Evolutionary conservation across 2,797 vertebrate species (phyloP).

Genomic region (Staurois parvus): DNA sequence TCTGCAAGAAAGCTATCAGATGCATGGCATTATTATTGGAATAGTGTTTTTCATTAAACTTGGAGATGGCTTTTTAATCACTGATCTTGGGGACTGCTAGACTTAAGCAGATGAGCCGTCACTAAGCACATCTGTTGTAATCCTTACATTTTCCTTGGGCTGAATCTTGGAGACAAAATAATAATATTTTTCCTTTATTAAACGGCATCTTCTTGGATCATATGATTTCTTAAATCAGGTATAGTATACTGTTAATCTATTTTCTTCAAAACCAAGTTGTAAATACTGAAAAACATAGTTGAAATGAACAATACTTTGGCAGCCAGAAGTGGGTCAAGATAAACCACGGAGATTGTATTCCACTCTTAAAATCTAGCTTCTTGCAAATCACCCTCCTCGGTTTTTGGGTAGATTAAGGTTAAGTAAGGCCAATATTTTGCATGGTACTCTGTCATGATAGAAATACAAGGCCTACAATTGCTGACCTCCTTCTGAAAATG

Average conservation of each 20-base stretch:
- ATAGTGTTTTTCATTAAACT: constrained; percentile 87
- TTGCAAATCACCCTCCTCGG: not conserved
- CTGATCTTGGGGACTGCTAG: constrained; percentile 85
- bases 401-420: constrained; percentile 42
- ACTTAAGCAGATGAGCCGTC: constrained; percentile 88
- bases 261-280: not conserved
- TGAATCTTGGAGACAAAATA: constrained; percentile 83
- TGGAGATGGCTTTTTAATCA: constrained; percentile 96
- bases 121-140: constrained; percentile 98
- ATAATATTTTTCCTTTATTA: constrained; percentile 74
- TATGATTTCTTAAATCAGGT: constrained; percentile 72
- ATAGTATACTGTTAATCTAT: constrained; percentile 7
- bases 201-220: constrained; percentile 76
- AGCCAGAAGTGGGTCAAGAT: constrained; percentile 17
- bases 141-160: constrained; percentile 87
- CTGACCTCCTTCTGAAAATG: not conserved
- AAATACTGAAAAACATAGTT: constrained; percentile 9
- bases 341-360: not conserved
- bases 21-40: constrained; percentile 80
- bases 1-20: constrained; percentile 74
- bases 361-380: too few species aligned
- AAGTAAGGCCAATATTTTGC: not conserved
- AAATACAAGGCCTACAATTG: not conserved
- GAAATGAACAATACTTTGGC: not conserved
- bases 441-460: not conserved